These are phyloP conservation scores for Caretta caretta DNA, from an alignment of 2,113 vertebrate species.

Conservation along the genomic window DNA sequence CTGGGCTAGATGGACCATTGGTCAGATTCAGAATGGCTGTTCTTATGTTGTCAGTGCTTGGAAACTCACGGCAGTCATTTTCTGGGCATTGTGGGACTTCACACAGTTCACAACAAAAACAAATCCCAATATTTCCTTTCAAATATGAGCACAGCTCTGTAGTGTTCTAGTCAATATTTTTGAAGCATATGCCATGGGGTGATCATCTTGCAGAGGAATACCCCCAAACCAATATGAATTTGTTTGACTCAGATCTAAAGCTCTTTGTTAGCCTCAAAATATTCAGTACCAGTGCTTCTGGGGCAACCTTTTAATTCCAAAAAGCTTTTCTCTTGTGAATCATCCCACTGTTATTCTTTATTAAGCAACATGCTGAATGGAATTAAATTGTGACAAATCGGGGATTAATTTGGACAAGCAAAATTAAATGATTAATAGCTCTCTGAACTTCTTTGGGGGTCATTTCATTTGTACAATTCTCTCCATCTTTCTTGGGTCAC, in stretches of 20 bases:
- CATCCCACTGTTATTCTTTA: neutral
- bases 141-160: neutral
- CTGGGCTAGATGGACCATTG: too few species aligned
- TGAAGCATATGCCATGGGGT: rapidly evolving
- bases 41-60: too few species aligned
- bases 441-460: rapidly evolving
- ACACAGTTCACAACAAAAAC: neutral
- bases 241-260: neutral
- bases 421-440: neutral
- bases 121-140: neutral
- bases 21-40: too few species aligned
- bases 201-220: neutral
- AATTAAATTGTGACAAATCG: neutral
- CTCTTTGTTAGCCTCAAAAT: neutral
- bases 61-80: too few species aligned
- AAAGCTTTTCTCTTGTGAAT: neutral
- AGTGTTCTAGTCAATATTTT: neutral
- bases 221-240: neutral
- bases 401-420: neutral
- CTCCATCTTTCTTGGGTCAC: rapidly evolving
- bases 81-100: too few species aligned
- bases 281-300: neutral
- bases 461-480: neutral
- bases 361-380: neutral
- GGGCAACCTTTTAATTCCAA: neutral